A percentile compares a stretch with the other conserved stretches of the same genome.
phyloP scores from a whole-genome alignment of 2,888 invertebrate genomes.

The Brachyptera putata region DNA sequence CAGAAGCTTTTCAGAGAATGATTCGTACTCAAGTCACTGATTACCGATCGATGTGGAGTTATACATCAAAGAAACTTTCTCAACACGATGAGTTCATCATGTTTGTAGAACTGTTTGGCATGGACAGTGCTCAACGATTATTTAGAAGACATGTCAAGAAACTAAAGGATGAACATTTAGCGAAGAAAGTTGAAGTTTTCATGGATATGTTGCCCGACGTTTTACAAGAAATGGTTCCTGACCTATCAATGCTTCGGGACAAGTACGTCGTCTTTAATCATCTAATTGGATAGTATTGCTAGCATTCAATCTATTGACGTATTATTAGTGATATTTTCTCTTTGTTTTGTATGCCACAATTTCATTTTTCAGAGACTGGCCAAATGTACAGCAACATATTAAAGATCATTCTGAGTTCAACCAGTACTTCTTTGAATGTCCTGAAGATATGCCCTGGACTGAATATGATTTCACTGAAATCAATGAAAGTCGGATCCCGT shows the following conservation, averaged over 20 bases:
- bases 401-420: slow-evolving; percentile 90
- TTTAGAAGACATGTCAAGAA: slow-evolving; percentile 76
- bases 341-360: background rate
- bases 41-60: slow-evolving; percentile 78
- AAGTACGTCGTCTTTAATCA: slow-evolving; percentile 48
- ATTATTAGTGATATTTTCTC: background rate
- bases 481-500: slow-evolving; percentile 78
- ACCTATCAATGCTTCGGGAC: slow-evolving; percentile 62
- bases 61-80: slow-evolving; percentile 78
- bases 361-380: slow-evolving; percentile 71
- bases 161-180: slow-evolving; percentile 74
- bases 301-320: background rate
- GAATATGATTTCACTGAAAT: slow-evolving; percentile 60
- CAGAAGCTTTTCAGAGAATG: slow-evolving; percentile 83
- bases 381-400: slow-evolving; percentile 77
- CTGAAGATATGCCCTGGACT: slow-evolving; percentile 72
- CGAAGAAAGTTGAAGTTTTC: slow-evolving; percentile 69
- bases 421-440: slow-evolving; percentile 84
- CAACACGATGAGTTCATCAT: slow-evolving; percentile 85
- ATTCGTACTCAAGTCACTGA: slow-evolving; percentile 66
- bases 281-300: too few species aligned
- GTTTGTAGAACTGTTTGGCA: slow-evolving; percentile 85
- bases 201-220: slow-evolving; percentile 73
- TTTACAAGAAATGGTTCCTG: slow-evolving; percentile 72
- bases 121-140: slow-evolving; percentile 73